phyloP scores from a whole-genome alignment of 1,140 invertebrate genomes.

The Matsumurasca onukii region DNA sequence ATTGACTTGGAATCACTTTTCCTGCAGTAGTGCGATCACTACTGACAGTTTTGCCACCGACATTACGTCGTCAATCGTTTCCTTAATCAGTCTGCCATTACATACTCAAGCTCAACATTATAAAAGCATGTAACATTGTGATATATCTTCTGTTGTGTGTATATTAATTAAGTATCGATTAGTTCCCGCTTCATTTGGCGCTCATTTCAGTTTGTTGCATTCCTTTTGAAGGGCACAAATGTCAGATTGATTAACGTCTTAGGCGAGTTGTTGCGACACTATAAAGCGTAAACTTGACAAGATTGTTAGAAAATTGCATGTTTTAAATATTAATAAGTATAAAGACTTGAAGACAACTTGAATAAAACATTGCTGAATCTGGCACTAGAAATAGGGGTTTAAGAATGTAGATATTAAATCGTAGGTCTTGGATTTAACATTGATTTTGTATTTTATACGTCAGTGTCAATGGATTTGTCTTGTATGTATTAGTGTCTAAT shows the following conservation, averaged over 20 bases:
- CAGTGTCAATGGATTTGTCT: slow-evolving; percentile 19
- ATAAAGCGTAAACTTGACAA: no score
- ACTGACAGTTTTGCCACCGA: neutral
- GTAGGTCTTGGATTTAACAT: slow-evolving; percentile 19
- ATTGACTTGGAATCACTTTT: slow-evolving; percentile 1
- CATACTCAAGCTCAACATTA: slow-evolving; percentile 28
- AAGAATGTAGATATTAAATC: slow-evolving; percentile 18
- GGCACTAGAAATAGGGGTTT: slow-evolving; percentile 9
- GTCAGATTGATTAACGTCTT: slow-evolving; percentile 16
- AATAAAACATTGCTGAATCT: slow-evolving; percentile 7
- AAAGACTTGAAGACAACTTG: slow-evolving; percentile 12
- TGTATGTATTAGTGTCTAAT: slow-evolving; percentile 15
- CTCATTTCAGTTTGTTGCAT: slow-evolving; percentile 7
- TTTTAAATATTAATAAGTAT: neutral
- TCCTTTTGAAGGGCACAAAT: slow-evolving; percentile 23
- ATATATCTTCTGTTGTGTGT: slow-evolving; percentile 35
- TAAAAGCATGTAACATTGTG: slow-evolving; percentile 33
- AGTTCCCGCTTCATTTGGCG: slow-evolving; percentile 16
- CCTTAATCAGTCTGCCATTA: slow-evolving; percentile 15
- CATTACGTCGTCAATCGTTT: slow-evolving; percentile 5
- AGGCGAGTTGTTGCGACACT: slow-evolving; percentile 11
- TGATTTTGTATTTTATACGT: slow-evolving; percentile 24
- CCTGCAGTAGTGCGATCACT: slow-evolving; percentile 15
- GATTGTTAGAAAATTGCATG: neutral
- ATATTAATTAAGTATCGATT: slow-evolving; percentile 32